These are phyloP conservation scores for Chelonoidis abingdonii DNA, from an alignment of 2,113 vertebrate genomes.

Conservation along the genomic window DNA sequence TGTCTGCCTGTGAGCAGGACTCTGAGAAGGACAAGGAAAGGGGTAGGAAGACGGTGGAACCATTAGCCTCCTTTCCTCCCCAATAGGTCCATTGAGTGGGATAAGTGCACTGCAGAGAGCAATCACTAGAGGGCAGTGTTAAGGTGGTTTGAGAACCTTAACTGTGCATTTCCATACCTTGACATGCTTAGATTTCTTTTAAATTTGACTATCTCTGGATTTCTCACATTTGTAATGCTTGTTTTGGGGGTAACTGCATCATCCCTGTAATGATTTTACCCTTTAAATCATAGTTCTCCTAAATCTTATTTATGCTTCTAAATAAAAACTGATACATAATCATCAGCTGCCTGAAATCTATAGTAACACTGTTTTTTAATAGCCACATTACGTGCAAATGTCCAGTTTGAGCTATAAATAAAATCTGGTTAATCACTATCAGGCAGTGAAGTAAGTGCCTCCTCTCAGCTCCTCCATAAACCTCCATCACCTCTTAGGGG, in stretches of 20 bases:
- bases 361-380: constrained; percentile 29
- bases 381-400: constrained; percentile 43
- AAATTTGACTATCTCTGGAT: not conserved
- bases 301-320: constrained; percentile 24
- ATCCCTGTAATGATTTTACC: not conserved
- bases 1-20: not conserved
- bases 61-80: not conserved
- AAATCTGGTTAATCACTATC: constrained; percentile 58
- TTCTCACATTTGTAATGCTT: not conserved
- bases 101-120: not conserved
- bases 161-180: not conserved
- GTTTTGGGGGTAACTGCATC: not conserved
- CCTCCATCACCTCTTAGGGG: constrained; percentile 28
- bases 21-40: not conserved
- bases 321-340: constrained; percentile 35
- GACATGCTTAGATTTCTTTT: not conserved
- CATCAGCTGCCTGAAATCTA: constrained; percentile 44
- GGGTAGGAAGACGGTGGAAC: not conserved
- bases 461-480: constrained; percentile 54
- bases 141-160: not conserved
- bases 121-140: not conserved
- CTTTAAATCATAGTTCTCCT: not conserved
- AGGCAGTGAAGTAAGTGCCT: constrained; percentile 12
- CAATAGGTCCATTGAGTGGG: not conserved
- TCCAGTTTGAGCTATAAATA: constrained; percentile 57